Base-by-base conservation (phyloP, 2,113 vertebrate species). In the Gymnobelideus leadbeateri region DNA sequence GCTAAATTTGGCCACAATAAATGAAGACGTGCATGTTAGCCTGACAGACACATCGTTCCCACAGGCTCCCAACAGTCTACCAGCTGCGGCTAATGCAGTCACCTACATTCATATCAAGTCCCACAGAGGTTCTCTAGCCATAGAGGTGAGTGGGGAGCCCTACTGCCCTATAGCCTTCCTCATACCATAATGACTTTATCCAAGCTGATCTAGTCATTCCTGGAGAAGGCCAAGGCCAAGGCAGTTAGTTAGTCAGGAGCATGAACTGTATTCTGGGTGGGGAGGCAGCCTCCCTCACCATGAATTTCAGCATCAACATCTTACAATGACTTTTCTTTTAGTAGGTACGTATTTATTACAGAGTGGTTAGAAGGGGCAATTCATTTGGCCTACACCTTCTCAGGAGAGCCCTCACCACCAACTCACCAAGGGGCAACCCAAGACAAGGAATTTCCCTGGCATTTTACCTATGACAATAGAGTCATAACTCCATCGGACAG, bases 361-460 rank as follows among this genome's bases (percentile, higher is more conserved):
- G 3, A 53, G 28, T 12, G 0, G 49, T 25, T 84, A 12, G 91
- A 1, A 53, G 51, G 52, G 37, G 50, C 5, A 43, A 84, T 84
- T 84, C 68, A 84, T 84, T 43, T 84, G 68, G n/a, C 68, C 68
- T 23, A 37, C 24, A 0, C 46, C n/a, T 14, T 50, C 89, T 24
- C 21, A 1, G 16, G 49, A 57, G 50, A 12, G 68, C 89, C 90
- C 91, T 1, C 49, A 0, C 0, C 3, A 0, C 46, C 28, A 91
- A 50, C 57, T n/a, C 14, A 0, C 0, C 0, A 10, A 52, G 51
- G 25, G 46, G 8, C 23, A 2, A 0, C 7, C n/a, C 0, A 25
- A 84, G 68, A 84, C 19, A 21, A 84, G n/a, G 19, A 84, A 84
- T 84, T 84, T 84, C 9, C 24, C 24, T 1, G 95, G 91, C 43